Conservation (phyloP, 2,113 vertebrate genomes). For the Micromys minutus region DNA sequence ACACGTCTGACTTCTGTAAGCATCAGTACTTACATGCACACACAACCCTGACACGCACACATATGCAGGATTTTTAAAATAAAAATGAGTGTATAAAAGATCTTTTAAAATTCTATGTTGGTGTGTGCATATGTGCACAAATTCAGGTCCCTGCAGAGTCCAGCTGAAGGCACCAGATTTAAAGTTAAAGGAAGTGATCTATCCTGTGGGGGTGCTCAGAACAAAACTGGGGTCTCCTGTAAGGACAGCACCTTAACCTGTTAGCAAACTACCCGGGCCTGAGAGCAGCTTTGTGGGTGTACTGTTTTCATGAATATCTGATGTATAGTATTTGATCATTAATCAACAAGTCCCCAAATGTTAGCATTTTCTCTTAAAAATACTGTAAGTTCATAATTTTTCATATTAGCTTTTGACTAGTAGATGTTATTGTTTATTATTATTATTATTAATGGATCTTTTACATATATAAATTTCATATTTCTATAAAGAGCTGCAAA, state of each 20-base stretch:
- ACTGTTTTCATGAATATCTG: slow-evolving; percentile 14
- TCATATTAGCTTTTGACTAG: slow-evolving; percentile 55
- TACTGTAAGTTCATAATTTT: slow-evolving; percentile 47
- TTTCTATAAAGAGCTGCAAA: slow-evolving; percentile 73
- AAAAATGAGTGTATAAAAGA: not conserved
- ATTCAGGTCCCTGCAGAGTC: not conserved
- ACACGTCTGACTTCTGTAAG: not conserved
- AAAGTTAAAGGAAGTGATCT: not conserved
- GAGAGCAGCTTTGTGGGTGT: not conserved
- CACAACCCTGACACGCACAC: not conserved
- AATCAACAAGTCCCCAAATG: slow-evolving; percentile 1
- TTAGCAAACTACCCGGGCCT: not conserved
- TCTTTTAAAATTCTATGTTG: not conserved
- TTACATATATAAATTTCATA: not conserved
- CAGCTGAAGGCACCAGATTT: not conserved
- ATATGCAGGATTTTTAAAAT: not conserved
- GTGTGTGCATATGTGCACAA: not conserved
- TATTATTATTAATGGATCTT: not conserved
- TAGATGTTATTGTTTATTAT: not conserved
- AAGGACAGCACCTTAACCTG: not conserved
- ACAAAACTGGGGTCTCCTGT: no score
- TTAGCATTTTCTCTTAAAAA: slow-evolving; percentile 46
- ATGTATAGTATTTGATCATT: not conserved
- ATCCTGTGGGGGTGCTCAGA: not conserved
- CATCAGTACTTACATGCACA: not conserved